These are phyloP conservation scores for Lepus townsendii DNA, from an alignment of 2,797 vertebrate species.

Conservation along the genomic window DNA sequence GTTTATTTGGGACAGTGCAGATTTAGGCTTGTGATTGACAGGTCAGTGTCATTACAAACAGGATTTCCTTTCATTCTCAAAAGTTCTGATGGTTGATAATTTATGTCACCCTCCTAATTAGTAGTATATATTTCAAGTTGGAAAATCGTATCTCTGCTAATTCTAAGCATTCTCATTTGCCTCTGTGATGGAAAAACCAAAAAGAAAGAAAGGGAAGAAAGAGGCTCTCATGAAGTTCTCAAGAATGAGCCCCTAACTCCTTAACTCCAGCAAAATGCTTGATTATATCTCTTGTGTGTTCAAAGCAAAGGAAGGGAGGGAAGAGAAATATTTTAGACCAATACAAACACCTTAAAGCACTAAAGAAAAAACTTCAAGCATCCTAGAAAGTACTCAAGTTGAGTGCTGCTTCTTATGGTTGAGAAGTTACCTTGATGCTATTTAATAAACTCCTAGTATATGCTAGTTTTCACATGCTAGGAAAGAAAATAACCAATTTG, in stretches of 20 bases:
- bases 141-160: neutral
- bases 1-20: neutral
- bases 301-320: neutral
- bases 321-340: neutral
- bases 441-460: neutral
- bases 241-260: neutral
- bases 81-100: neutral
- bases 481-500: neutral
- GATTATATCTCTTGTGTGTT: neutral
- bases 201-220: neutral
- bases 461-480: neutral
- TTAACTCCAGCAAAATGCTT: neutral
- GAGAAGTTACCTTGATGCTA: neutral
- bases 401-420: neutral
- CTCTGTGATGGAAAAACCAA: rapidly evolving
- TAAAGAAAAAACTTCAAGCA: neutral
- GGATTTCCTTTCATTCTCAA: neutral
- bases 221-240: neutral
- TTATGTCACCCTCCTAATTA: neutral
- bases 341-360: neutral
- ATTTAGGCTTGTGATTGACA: neutral
- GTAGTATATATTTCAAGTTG: neutral
- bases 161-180: neutral
- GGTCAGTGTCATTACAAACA: neutral
- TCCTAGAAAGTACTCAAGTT: neutral